Conservation (phyloP, 2,797 vertebrate genomes). For the Eurystomus glaucurus region DNA sequence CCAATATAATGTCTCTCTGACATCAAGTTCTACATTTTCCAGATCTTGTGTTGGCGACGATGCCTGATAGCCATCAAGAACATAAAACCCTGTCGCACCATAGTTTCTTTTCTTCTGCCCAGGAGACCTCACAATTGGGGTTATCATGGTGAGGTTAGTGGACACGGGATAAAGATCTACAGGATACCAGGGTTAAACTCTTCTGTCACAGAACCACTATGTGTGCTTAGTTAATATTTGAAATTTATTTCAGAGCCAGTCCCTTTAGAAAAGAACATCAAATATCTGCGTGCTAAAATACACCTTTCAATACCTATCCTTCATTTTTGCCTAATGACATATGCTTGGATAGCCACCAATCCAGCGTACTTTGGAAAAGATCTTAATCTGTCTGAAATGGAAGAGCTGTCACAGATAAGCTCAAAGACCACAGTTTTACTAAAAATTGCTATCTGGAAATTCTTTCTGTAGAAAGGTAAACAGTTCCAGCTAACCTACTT, state of each 20-base stretch:
- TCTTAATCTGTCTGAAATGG: slow-evolving; percentile 56
- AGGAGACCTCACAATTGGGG: not conserved
- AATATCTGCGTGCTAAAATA: slow-evolving; percentile 20
- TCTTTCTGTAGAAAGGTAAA: slow-evolving; percentile 50
- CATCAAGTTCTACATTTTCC: not conserved
- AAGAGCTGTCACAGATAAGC: slow-evolving; percentile 66
- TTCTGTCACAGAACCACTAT: not conserved
- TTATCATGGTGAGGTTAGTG: not conserved
- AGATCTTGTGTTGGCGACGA: not conserved
- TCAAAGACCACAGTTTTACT: slow-evolving; percentile 40
- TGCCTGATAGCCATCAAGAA: not conserved
- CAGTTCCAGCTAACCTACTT: slow-evolving; percentile 55
- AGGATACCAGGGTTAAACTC: not conserved
- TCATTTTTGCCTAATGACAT: slow-evolving; percentile 64
- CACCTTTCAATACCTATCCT: slow-evolving; percentile 7
- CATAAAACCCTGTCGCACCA: not conserved
- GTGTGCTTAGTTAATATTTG: not conserved
- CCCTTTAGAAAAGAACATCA: not conserved
- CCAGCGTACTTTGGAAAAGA: slow-evolving; percentile 19
- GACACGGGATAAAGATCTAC: not conserved
- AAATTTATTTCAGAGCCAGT: not conserved
- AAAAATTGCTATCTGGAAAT: slow-evolving; percentile 45
- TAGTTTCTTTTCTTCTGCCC: not conserved
- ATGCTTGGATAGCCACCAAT: slow-evolving; percentile 54
- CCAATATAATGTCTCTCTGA: not conserved